Conservation (phyloP, 1,140 invertebrate genomes). For the Condylostylus longicornis region DNA sequence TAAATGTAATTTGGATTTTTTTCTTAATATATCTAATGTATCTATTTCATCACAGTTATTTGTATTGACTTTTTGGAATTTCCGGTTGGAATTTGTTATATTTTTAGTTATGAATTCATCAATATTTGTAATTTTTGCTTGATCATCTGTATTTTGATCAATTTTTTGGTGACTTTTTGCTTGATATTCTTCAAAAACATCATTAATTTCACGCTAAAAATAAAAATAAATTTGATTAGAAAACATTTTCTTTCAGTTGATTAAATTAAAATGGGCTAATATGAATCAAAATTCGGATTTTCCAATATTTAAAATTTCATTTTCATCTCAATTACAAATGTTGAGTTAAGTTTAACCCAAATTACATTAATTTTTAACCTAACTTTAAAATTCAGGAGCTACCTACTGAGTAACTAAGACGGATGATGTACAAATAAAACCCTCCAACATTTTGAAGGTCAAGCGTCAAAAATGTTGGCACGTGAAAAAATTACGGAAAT, state of each 20-base stretch:
- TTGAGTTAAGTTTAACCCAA: not conserved
- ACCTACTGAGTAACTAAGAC: too few relatives aligned
- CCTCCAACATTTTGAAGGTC: too few relatives aligned
- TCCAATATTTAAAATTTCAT: not conserved
- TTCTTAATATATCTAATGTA: not conserved
- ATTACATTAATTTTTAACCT: not conserved
- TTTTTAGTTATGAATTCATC: not conserved
- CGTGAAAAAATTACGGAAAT: too few relatives aligned
- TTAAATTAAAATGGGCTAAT: too few relatives aligned
- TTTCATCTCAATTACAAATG: not conserved
- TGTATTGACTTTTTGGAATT: not conserved
- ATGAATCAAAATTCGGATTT: too few relatives aligned
- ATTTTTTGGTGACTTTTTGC: too few relatives aligned
- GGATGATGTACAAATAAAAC: too few relatives aligned
- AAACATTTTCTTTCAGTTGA: not conserved
- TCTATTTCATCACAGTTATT: not conserved
- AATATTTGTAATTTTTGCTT: not conserved
- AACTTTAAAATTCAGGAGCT: not conserved
- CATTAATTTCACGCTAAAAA: constrained; percentile 31
- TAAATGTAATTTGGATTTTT: not conserved
- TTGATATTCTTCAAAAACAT: constrained; percentile 28
- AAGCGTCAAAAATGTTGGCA: too few relatives aligned
- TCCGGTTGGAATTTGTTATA: too few relatives aligned
- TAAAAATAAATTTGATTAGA: constrained; percentile 7
- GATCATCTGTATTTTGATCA: too few relatives aligned